phyloP scores from a whole-genome alignment of 2,888 invertebrate species.

The Onthophagus sagittarius region DNA sequence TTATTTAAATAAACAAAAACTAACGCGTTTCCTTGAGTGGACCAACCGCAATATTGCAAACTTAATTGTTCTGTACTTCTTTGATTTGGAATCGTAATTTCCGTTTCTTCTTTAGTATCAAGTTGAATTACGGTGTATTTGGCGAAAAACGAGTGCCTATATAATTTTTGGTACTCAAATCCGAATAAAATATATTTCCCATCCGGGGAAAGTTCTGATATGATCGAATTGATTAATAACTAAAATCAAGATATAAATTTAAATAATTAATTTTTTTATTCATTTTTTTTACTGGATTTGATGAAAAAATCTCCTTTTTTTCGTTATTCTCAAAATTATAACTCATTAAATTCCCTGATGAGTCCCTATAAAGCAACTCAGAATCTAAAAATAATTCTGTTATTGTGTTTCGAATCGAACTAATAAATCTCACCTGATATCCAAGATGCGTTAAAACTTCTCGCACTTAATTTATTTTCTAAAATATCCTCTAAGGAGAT shows the following conservation, averaged over 20 bases:
- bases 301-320: constrained; percentile 47
- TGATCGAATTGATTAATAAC: constrained; percentile 47
- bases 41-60: constrained; percentile 75
- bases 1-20: constrained; percentile 72
- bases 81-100: constrained; percentile 34
- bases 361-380: constrained; percentile 60
- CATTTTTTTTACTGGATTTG: background rate
- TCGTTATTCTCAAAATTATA: constrained; percentile 52
- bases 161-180: constrained; percentile 64
- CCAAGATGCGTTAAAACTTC: constrained; percentile 79
- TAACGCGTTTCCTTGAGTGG: constrained; percentile 66
- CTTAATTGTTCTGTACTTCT: constrained; percentile 44
- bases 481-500: constrained; percentile 70
- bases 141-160: constrained; percentile 75
- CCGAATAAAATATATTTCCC: constrained; percentile 60
- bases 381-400: constrained; percentile 14
- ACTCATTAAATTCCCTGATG: constrained; percentile 54
- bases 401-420: background rate
- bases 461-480: constrained; percentile 61
- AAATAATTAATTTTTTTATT: background rate
- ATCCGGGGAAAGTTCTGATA: constrained; percentile 63
- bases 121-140: constrained; percentile 68
- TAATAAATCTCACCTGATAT: constrained; percentile 62
- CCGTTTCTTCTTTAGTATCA: constrained; percentile 50
- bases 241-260: constrained; percentile 32